Evolutionary conservation across 2,888 invertebrate species (phyloP), one percentile per base, ranked within the genome.

Genomic region (Steinernema carpocapsae): DNA sequence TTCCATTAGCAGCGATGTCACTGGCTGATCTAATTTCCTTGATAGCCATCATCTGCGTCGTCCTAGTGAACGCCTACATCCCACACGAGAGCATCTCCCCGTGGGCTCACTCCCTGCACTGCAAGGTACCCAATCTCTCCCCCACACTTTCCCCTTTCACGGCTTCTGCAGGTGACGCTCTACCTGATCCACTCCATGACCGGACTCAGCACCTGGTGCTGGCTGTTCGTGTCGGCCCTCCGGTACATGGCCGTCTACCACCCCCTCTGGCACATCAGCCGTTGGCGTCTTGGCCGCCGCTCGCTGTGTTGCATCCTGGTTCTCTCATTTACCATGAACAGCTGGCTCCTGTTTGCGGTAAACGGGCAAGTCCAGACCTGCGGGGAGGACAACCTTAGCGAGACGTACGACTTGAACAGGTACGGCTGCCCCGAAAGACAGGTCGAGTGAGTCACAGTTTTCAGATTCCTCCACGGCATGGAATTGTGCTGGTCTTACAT

Each of bases 231-330:
- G 29, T 78, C 78, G 24, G 78, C 78, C 17, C 45, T 79, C 12
- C 73, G 78, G 17, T 78, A 78, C 74, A 78, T 78, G 71, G 78
- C 78, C 45, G 78, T 78, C 56, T 78, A 78, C 56, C 78, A 78
- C 51, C 78, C 78, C 19, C 46, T 78, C 22, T 78, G 78, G 79
- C 75, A 79, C 43, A 74, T 74, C 52, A 79, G 72, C 17, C 29
- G 76, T 7, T 78, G 74, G 64, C 56, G 64, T 42, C 64, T 78
- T 19, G 78, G 79, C 14, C 43, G 56, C 24, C 71, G 78, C 10
- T 51, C 79, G n/a, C 24, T 78, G 6, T 22, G 73, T 12, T 48
- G 51, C 17, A 74, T 78, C 43, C 37, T 79, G 19, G 17, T 77
- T 1, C 29, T 77, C 29, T 52, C 70, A n/a, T 45, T 78, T 14